A percentile compares a stretch with the other conserved stretches of the same genome.
phyloP scores from a whole-genome alignment of 1,140 invertebrate species.

The Drosophila setifemur region DNA sequence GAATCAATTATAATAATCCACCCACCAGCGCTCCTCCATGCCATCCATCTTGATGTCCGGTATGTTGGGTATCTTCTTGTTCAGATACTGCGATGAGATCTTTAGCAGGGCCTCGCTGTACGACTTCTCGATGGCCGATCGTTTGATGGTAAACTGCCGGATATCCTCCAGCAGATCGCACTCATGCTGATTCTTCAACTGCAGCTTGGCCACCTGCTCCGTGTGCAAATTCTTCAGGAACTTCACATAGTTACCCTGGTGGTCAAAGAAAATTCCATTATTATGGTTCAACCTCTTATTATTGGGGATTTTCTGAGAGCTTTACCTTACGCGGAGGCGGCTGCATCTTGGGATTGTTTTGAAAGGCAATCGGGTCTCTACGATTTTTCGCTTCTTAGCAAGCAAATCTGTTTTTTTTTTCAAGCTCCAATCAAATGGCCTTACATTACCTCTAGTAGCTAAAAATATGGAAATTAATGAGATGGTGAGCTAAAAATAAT shows the following conservation, averaged over 20 bases:
- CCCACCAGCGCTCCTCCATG: slow-evolving; percentile 93
- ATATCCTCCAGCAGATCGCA: slow-evolving; percentile 97
- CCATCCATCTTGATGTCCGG: slow-evolving; percentile 94
- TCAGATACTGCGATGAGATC: slow-evolving; percentile 94
- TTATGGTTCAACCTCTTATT: neutral
- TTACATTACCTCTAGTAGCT: slow-evolving; percentile 75
- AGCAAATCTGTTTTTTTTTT: slow-evolving; percentile 17
- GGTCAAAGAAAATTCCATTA: neutral
- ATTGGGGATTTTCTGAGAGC: neutral
- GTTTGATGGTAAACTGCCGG: slow-evolving; percentile 94
- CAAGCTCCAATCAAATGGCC: slow-evolving; percentile 36
- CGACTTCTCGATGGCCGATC: slow-evolving; percentile 95
- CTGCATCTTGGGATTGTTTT: slow-evolving; percentile 74
- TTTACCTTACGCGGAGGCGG: slow-evolving; percentile 81
- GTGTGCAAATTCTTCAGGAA: slow-evolving; percentile 95
- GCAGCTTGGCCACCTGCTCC: slow-evolving; percentile 95
- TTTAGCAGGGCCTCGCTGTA: slow-evolving; percentile 96
- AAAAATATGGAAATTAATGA: no score
- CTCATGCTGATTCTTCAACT: slow-evolving; percentile 97
- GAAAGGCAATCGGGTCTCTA: slow-evolving; percentile 35
- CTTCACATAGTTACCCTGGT: slow-evolving; percentile 92
- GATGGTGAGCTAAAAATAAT: no score
- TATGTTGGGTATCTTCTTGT: slow-evolving; percentile 95
- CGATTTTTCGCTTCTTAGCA: neutral
- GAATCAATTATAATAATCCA: neutral